phyloP scores from a whole-genome alignment of 2,797 vertebrate genomes.

The Cyclopterus lumpus region DNA sequence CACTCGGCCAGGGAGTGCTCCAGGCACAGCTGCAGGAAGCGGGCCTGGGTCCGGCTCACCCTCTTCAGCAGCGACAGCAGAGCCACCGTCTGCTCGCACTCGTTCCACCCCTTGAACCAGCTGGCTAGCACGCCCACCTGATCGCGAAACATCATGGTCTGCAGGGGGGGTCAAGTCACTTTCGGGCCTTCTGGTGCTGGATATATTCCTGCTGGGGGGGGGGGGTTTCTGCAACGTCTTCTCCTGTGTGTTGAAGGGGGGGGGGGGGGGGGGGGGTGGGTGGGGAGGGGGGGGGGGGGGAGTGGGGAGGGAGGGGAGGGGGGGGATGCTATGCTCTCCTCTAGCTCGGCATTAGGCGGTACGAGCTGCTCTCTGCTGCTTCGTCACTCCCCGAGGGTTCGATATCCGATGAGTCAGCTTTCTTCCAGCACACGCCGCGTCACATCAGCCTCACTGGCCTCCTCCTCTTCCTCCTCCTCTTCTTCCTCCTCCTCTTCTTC shows the following conservation, averaged over 20 bases:
- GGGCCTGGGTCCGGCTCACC: constrained; percentile 95
- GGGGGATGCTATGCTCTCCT: constrained; percentile 17
- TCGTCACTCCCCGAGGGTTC: constrained; percentile 51
- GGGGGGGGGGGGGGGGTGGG: background rate
- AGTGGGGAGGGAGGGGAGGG: background rate
- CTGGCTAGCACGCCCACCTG: constrained; percentile 96
- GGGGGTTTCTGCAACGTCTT: constrained; percentile 31
- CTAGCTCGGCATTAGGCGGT: constrained; percentile 57
- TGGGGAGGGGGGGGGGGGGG: background rate
- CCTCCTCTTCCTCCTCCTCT: constrained; percentile 16
- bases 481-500: constrained; percentile 1
- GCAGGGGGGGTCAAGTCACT: constrained; percentile 25
- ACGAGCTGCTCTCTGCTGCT: constrained; percentile 54
- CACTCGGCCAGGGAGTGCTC: constrained; percentile 97
- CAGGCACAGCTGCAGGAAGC: constrained; percentile 97
- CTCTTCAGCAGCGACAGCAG: constrained; percentile 95
- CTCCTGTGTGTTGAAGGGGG: constrained; percentile 3
- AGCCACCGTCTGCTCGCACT: constrained; percentile 99
- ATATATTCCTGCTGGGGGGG: constrained; percentile 46
- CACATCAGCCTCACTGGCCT: constrained; percentile 74
- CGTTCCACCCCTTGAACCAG: constrained; percentile 99
- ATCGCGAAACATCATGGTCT: constrained; percentile 99
- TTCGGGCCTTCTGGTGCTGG: background rate
- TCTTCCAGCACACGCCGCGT: constrained; percentile 70
- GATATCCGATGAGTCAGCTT: constrained; percentile 76